These are phyloP conservation scores for Eulacestoma nigropectus DNA, from an alignment of 2,113 vertebrate genomes.

Conservation along the genomic window DNA sequence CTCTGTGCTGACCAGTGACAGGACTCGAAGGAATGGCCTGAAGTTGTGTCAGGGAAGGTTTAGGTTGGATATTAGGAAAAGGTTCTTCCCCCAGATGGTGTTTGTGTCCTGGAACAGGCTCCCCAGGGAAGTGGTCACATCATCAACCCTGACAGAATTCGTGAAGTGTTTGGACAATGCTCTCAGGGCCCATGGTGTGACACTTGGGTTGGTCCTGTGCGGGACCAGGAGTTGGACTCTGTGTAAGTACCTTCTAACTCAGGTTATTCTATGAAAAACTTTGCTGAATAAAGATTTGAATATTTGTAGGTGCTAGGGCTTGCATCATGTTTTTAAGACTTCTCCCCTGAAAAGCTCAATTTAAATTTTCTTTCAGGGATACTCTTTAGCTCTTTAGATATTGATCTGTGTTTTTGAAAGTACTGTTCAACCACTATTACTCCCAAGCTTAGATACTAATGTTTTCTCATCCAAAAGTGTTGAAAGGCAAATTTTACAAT, in stretches of 20 bases:
- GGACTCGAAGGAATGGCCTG: fast-evolving
- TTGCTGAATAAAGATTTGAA: neutral
- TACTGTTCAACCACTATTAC: neutral
- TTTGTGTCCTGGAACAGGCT: fast-evolving
- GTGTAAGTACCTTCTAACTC: neutral
- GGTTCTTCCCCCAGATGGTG: neutral
- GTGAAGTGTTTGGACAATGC: fast-evolving
- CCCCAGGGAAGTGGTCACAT: neutral
- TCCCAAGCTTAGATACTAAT: neutral
- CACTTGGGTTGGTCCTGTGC: neutral
- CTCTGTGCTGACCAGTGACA: too few species aligned
- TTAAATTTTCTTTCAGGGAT: neutral
- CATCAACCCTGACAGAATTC: neutral
- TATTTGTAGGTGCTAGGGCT: neutral
- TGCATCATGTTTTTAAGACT: neutral
- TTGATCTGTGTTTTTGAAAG: neutral
- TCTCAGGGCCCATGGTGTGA: neutral
- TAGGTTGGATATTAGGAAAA: neutral
- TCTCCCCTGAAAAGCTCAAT: neutral
- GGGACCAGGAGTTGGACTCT: neutral
- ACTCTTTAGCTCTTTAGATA: neutral
- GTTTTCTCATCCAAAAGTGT: neutral
- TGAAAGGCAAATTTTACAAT: neutral
- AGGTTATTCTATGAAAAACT: neutral
- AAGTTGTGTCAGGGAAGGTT: fast-evolving